Conservation (phyloP, 23 tunicate species). For the Pegea sp. region DNA sequence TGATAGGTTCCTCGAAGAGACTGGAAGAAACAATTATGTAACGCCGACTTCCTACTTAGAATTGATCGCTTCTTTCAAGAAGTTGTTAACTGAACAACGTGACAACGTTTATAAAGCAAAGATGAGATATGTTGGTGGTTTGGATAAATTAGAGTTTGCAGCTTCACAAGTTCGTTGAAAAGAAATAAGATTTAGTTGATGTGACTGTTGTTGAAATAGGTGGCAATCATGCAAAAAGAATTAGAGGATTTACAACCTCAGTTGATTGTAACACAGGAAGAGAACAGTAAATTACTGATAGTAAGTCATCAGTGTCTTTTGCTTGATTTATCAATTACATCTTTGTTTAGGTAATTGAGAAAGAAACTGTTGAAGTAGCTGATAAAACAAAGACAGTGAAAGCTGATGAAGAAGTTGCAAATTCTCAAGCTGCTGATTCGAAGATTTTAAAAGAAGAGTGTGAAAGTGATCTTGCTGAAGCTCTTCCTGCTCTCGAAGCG, state of each 20-base stretch:
- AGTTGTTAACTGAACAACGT: conserved; percentile 55
- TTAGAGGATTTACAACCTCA: conserved; percentile 90
- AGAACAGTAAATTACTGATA: conserved; percentile 60
- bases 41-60: conserved; percentile 97
- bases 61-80: conserved; percentile 91
- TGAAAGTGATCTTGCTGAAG: conserved; percentile 93
- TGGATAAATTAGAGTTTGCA: conserved; percentile 89
- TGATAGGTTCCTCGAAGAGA: conserved; percentile 55
- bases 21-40: conserved; percentile 96
- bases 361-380: conserved; percentile 74
- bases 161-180: conserved; percentile 32
- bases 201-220: no score
- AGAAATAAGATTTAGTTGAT: background rate
- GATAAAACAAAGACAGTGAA: conserved; percentile 65
- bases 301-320: conserved; percentile 41
- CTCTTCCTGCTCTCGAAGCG: conserved; percentile 90
- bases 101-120: conserved; percentile 58
- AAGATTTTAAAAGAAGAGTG: conserved; percentile 75
- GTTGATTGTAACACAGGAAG: conserved; percentile 72
- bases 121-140: conserved; percentile 81
- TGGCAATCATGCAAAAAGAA: conserved; percentile 97
- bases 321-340: background rate
- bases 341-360: conserved; percentile 42
- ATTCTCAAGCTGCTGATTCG: conserved; percentile 72
- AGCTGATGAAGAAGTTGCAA: conserved; percentile 89